Conservation (phyloP, 2,113 vertebrate genomes). For the Gadus chalcogrammus region DNA sequence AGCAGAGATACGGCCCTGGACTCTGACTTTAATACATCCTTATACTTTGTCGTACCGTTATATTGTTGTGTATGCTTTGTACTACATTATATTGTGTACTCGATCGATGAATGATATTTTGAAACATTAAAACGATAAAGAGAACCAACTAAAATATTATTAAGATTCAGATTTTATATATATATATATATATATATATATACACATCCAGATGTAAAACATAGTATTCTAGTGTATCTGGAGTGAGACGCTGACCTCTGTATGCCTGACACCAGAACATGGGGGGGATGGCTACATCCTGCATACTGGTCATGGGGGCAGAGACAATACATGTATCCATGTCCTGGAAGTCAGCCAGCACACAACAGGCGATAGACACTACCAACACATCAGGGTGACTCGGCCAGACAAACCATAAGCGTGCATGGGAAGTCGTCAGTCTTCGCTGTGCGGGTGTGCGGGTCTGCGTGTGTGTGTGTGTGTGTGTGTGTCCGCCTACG, state of each 20-base stretch:
- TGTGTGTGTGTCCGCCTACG: background rate
- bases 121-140: too few relatives aligned
- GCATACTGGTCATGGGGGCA: conserved; percentile 59
- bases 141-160: background rate
- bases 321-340: conserved; percentile 46
- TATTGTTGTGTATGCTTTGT: too few relatives aligned
- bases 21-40: too few relatives aligned
- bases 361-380: conserved; percentile 51
- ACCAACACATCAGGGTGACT: conserved; percentile 52
- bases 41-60: too few relatives aligned
- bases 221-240: background rate
- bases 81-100: too few relatives aligned
- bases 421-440: background rate
- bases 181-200: background rate
- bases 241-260: too few relatives aligned
- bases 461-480: background rate
- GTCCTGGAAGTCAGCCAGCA: conserved; percentile 47
- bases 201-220: background rate
- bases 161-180: background rate
- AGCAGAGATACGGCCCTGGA: too few relatives aligned
- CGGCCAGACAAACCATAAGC: conserved; percentile 52
- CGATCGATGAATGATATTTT: too few relatives aligned
- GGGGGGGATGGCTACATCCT: conserved; percentile 28
- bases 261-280: conserved; percentile 55
- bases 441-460: background rate